phyloP scores from a whole-genome alignment of 2,797 vertebrate genomes.

The Fistularia commersonii region DNA sequence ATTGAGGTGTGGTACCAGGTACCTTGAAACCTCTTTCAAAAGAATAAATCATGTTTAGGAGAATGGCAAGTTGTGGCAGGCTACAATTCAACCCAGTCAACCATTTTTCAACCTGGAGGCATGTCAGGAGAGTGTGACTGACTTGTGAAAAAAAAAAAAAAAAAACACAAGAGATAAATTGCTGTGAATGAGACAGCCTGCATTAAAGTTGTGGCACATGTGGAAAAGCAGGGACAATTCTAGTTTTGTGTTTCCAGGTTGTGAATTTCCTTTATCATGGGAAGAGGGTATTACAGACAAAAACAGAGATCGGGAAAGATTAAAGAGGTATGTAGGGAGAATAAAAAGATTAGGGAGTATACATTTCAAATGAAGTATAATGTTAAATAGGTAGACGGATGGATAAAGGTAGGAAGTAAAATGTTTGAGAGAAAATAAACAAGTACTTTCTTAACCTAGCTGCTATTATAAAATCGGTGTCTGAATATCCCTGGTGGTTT shows the following conservation, averaged over 20 bases:
- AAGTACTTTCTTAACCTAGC: not conserved
- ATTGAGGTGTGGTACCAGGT: constrained; percentile 5
- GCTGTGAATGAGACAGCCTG: constrained; percentile 47
- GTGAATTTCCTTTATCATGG: constrained; percentile 10
- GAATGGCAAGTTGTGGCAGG: constrained; percentile 3
- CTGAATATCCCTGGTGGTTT: too few species aligned
- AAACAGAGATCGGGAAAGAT: constrained; percentile 7
- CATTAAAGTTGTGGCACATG: constrained; percentile 49
- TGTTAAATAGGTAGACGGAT: constrained; percentile 4
- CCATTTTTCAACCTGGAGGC: constrained; percentile 39
- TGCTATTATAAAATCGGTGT: too few species aligned
- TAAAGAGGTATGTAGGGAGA: not conserved
- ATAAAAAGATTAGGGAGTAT: not conserved
- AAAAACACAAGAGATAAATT: constrained; percentile 53
- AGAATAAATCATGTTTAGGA: not conserved
- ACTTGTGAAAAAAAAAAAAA: constrained; percentile 23
- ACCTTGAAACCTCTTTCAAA: constrained; percentile 1
- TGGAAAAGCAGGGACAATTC: constrained; percentile 26
- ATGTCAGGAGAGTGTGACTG: constrained; percentile 39
- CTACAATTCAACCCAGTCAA: constrained; percentile 32
- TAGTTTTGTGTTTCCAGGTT: constrained; percentile 38
- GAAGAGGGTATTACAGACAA: constrained; percentile 5
- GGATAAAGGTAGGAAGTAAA: constrained; percentile 3
- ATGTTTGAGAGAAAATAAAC: not conserved
- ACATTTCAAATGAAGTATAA: constrained; percentile 1